These are phyloP conservation scores for Drosophila kokeensis DNA, from an alignment of 2,888 invertebrate genomes.

Conservation along the genomic window DNA sequence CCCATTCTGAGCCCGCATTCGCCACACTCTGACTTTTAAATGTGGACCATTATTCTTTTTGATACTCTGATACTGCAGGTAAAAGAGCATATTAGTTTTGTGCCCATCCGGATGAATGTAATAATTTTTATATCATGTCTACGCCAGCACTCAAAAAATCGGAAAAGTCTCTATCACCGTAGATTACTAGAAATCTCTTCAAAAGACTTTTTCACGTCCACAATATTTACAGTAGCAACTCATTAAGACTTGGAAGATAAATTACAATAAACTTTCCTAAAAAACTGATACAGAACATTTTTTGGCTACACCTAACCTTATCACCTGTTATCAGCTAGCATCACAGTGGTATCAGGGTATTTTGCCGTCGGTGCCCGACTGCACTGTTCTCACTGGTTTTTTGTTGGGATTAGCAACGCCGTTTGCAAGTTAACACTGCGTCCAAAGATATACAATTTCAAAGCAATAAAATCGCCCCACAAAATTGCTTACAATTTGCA, in stretches of 20 bases:
- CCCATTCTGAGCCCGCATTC: constrained; percentile 11
- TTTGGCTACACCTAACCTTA: not conserved
- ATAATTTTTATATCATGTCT: not conserved
- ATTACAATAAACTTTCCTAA: not conserved
- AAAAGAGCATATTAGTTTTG: not conserved
- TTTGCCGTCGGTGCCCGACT: not conserved
- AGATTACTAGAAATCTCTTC: not conserved
- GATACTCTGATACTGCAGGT: not conserved
- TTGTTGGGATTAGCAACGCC: constrained; percentile 50
- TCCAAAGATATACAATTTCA: constrained; percentile 65
- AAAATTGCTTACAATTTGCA: constrained; percentile 27
- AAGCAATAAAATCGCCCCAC: constrained; percentile 65
- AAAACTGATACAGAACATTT: not conserved
- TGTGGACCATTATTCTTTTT: constrained; percentile 17
- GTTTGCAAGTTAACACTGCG: constrained; percentile 53
- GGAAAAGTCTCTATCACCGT: too few species aligned
- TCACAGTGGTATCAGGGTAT: not conserved
- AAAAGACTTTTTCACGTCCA: fast-evolving
- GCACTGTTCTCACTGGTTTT: not conserved
- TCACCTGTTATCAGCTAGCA: not conserved
- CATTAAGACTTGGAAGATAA: not conserved
- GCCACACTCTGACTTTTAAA: constrained; percentile 45
- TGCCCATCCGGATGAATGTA: not conserved
- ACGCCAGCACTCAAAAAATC: not conserved
- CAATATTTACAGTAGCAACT: not conserved